A percentile compares a stretch with the other conserved stretches of the same genome.
These are phyloP conservation scores for Pelobates fuscus DNA, from an alignment of 2,113 vertebrate genomes.

Conservation along the genomic window DNA sequence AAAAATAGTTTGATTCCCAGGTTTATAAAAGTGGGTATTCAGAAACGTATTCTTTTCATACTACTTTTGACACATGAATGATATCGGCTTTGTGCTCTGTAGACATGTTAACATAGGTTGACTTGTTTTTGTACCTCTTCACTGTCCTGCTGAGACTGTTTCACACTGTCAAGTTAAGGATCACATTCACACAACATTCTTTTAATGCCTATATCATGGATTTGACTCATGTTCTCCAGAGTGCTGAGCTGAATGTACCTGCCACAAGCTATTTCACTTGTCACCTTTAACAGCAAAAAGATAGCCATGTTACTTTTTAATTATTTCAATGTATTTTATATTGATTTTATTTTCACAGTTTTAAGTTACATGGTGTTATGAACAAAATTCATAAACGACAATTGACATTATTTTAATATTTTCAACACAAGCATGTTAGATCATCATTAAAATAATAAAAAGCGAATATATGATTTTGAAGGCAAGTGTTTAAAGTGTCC, in stretches of 20 bases:
- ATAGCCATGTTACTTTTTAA: constrained; percentile 24
- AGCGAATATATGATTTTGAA: no score
- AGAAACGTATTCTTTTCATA: no score
- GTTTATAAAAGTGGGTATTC: no score
- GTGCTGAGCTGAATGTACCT: constrained; percentile 53
- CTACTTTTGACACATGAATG: constrained; percentile 37
- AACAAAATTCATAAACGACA: no score
- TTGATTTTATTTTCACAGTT: no score
- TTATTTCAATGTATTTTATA: no score
- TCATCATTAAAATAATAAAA: no score
- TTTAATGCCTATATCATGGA: constrained; percentile 57
- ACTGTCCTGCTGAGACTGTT: constrained; percentile 47
- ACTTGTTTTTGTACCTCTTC: constrained; percentile 54
- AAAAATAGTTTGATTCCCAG: no score
- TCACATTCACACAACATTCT: constrained; percentile 50
- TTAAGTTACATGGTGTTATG: no score
- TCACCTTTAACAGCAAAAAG: constrained; percentile 59
- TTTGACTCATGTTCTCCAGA: constrained; percentile 57
- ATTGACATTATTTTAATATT: no score
- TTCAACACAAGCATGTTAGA: no score
- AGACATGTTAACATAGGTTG: constrained; percentile 47
- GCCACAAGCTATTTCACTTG: constrained; percentile 59
- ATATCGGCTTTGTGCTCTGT: constrained; percentile 32
- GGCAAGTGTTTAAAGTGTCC: no score
- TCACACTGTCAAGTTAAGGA: constrained; percentile 53